phyloP scores from a whole-genome alignment of 2,113 vertebrate genomes.

The Myxocyprinus asiaticus region DNA sequence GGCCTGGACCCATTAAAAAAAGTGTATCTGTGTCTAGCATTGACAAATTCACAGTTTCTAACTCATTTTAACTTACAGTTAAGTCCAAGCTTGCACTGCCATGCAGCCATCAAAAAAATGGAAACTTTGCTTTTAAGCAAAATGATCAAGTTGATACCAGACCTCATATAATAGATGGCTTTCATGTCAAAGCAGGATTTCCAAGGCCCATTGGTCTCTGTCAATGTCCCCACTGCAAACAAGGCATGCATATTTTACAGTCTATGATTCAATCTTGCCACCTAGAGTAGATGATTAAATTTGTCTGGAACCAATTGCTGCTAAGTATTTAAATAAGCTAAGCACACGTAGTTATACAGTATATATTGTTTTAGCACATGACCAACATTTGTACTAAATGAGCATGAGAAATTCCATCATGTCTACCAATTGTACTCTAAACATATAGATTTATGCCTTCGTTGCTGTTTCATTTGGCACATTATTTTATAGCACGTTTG shows the following conservation, averaged over 20 bases:
- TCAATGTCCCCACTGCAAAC: no score
- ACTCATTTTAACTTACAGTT: no score
- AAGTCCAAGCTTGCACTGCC: no score
- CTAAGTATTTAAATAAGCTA: conserved; percentile 46
- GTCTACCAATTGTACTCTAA: neutral
- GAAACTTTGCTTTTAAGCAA: no score
- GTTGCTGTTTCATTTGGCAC: neutral
- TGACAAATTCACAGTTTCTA: neutral
- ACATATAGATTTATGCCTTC: neutral
- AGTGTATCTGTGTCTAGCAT: neutral
- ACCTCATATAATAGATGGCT: no score
- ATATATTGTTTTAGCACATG: conserved; percentile 27
- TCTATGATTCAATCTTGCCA: neutral
- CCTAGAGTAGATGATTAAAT: neutral
- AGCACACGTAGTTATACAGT: conserved; percentile 27
- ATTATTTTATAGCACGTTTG: conserved; percentile 27
- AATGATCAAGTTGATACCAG: no score
- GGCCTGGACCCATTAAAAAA: neutral
- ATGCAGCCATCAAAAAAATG: no score
- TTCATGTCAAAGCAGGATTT: no score
- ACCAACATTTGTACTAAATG: neutral
- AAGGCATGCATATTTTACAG: neutral
- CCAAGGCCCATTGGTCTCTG: no score
- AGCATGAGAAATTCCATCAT: conserved; percentile 15
- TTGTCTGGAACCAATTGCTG: conserved; percentile 17